Evolutionary conservation across 1,140 invertebrate genomes (phyloP), one percentile per base, ranked within the genome.

Genomic region (Sycophaga agraensis): DNA sequence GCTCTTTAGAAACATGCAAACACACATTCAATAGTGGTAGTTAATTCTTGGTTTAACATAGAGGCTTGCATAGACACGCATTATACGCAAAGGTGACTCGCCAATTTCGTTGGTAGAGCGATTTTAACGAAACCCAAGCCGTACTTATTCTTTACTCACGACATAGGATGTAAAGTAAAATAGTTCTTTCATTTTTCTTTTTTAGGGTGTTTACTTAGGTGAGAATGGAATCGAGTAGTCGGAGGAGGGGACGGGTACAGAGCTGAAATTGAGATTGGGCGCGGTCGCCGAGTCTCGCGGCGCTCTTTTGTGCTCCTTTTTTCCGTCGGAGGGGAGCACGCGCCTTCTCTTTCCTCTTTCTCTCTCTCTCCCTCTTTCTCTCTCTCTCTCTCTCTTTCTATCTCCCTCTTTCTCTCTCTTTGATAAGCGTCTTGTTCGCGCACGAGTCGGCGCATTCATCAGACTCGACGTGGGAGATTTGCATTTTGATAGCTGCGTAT

Each of bases 1-100:
- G 35, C 49, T 54, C 43, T 57, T 57, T 48, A 57, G 28, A 48
- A 35, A 19, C n/a, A 34, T 45, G 43, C 43, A 57, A 57, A 57
- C 55, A 57, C n/a, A 57, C 43, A n/a, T n/a, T n/a, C n/a, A n/a
- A n/a, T n/a, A n/a, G n/a, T n/a, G n/a, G n/a, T n/a, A n/a, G n/a
- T n/a, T n/a, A n/a, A n/a, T n/a, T n/a, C n/a, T n/a, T n/a, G n/a
- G n/a, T n/a, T n/a, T n/a, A n/a, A n/a, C n/a, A n/a, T n/a, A n/a
- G n/a, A n/a, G n/a, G n/a, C n/a, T n/a, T n/a, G n/a, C n/a, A n/a
- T n/a, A n/a, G n/a, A n/a, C n/a, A n/a, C n/a, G n/a, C n/a, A n/a
- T n/a, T n/a, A n/a, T n/a, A n/a, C n/a, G n/a, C n/a, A n/a, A n/a
- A n/a, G 17, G 26, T 17, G 40, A 51, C 50, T 34, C 45, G 26